Evolutionary conservation across 2,888 invertebrate genomes (phyloP).

Genomic region (Junonia oenone): DNA sequence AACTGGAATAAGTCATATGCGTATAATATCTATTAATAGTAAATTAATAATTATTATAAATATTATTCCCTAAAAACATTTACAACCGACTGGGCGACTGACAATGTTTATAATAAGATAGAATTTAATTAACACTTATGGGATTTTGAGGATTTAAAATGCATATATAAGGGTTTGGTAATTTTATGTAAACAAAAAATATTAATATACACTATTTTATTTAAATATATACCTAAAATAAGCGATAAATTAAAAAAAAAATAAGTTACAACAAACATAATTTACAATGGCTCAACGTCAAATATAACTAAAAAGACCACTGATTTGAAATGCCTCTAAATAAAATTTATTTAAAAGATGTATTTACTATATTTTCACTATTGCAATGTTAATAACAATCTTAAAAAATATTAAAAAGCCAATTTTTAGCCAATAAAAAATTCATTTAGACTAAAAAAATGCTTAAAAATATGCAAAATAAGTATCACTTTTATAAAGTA

Average conservation of each 20-base stretch:
- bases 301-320: constrained; percentile 33
- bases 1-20: background rate
- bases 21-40: too few species aligned
- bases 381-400: constrained; percentile 27
- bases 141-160: too few species aligned
- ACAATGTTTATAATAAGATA: too few species aligned
- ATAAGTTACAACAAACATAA: constrained; percentile 43
- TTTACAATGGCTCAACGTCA: constrained; percentile 29
- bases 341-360: background rate
- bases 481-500: constrained; percentile 26
- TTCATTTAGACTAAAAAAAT: constrained; percentile 19
- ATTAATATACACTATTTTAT: constrained; percentile 40
- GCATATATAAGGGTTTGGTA: background rate
- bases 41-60: too few species aligned
- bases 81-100: too few species aligned
- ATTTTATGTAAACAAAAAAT: constrained; percentile 28
- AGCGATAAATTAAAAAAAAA: constrained; percentile 41
- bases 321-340: constrained; percentile 53
- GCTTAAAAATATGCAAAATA: constrained; percentile 21
- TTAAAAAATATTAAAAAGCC: constrained; percentile 24
- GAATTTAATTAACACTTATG: too few species aligned
- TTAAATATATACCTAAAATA: constrained; percentile 54
- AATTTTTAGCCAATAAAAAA: constrained; percentile 19
- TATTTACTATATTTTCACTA: background rate
- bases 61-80: too few species aligned